phyloP scores from a whole-genome alignment of 2,113 vertebrate species.

The Orthonyx spaldingii region DNA sequence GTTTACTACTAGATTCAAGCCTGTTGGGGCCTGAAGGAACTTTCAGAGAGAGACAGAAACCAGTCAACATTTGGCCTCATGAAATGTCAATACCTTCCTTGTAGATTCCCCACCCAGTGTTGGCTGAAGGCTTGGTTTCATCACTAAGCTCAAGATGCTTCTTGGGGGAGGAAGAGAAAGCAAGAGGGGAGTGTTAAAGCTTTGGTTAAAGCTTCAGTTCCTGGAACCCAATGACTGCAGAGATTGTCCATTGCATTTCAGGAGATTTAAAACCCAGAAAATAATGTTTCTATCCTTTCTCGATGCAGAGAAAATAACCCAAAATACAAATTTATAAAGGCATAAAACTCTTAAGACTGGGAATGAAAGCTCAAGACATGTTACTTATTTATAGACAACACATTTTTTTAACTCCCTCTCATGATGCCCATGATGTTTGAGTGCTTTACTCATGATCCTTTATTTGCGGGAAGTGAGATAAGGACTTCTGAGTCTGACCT shows the following conservation, averaged over 20 bases:
- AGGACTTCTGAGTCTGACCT: neutral
- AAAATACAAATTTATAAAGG: neutral
- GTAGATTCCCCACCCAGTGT: neutral
- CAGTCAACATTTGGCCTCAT: neutral
- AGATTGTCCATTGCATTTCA: neutral
- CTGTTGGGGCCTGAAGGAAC: neutral
- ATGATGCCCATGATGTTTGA: neutral
- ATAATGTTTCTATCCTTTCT: neutral
- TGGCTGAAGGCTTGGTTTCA: neutral
- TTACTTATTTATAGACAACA: conserved; percentile 25
- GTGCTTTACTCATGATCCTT: conserved; percentile 23
- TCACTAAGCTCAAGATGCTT: neutral
- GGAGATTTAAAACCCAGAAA: neutral
- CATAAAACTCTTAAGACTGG: neutral
- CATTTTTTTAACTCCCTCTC: neutral
- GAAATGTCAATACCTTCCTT: neutral
- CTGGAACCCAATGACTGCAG: neutral
- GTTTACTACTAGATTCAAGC: neutral
- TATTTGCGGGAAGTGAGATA: conserved; percentile 27
- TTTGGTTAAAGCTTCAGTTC: too few relatives aligned
- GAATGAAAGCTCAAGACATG: neutral
- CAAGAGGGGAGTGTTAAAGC: neutral
- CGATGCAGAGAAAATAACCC: neutral
- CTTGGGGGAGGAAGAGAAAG: neutral
- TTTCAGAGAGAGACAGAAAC: neutral